These are phyloP conservation scores for Dione vanillae DNA, from an alignment of 2,888 invertebrate genomes.

Conservation along the genomic window DNA sequence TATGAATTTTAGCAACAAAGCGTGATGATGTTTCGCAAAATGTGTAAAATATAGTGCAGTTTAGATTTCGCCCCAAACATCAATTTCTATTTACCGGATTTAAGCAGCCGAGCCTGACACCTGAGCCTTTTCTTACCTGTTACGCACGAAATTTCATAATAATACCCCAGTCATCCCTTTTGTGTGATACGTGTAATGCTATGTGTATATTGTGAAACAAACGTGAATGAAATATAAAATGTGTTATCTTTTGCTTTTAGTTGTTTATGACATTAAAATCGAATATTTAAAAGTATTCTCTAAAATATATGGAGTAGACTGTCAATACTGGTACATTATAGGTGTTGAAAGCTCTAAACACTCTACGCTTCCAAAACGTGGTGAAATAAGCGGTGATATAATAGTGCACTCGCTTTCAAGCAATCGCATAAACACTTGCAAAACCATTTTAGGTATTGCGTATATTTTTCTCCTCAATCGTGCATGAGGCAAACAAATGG, in stretches of 20 bases:
- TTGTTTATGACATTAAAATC: background rate
- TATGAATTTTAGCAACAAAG: constrained; percentile 79
- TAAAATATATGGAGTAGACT: background rate
- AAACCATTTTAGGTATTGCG: constrained; percentile 62
- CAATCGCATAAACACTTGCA: constrained; percentile 63
- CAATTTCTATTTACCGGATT: constrained; percentile 77
- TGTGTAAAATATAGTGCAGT: constrained; percentile 74
- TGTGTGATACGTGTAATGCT: constrained; percentile 37
- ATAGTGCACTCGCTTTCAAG: constrained; percentile 56
- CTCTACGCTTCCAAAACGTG: constrained; percentile 40
- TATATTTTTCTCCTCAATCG: constrained; percentile 73
- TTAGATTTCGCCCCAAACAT: constrained; percentile 73
- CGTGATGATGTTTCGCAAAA: constrained; percentile 67
- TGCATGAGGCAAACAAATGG: constrained; percentile 79
- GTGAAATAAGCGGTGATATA: constrained; percentile 51
- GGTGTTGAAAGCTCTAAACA: constrained; percentile 30
- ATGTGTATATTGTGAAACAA: constrained; percentile 37
- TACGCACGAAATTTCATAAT: constrained; percentile 48
- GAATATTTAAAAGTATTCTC: background rate
- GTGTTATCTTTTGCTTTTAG: constrained; percentile 13
- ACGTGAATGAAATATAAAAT: constrained; percentile 35
- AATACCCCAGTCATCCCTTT: constrained; percentile 42
- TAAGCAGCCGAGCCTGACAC: constrained; percentile 66
- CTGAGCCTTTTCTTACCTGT: constrained; percentile 62
- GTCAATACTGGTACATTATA: constrained; percentile 25